Evolutionary conservation across 2,797 vertebrate genomes (phyloP).

Genomic region (Spea hammondii): DNA sequence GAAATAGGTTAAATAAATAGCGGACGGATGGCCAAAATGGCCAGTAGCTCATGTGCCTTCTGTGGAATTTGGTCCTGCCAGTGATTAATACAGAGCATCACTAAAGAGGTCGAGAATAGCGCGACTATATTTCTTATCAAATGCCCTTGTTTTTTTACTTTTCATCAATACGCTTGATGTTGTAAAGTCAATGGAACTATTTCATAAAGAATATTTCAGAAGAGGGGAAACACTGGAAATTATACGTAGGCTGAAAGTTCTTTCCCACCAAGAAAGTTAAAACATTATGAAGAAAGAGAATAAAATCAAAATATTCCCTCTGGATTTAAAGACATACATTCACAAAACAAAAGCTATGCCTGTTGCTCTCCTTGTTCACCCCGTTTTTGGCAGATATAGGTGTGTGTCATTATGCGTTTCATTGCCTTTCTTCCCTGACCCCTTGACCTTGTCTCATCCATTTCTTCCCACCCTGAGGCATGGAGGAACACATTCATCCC

Average conservation of each 20-base stretch:
- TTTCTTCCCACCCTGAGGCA: slow-evolving; percentile 43
- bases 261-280: background rate
- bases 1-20: too few species aligned
- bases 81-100: too few species aligned
- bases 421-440: slow-evolving; percentile 40
- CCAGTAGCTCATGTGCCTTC: too few species aligned
- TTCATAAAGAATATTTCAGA: background rate
- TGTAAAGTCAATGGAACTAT: background rate
- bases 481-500: slow-evolving; percentile 40
- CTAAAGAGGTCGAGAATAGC: too few species aligned
- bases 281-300: slow-evolving; percentile 5
- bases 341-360: slow-evolving; percentile 39
- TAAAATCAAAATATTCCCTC: background rate
- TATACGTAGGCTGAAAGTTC: background rate
- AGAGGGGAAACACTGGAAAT: background rate
- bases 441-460: slow-evolving; percentile 26
- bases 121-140: too few species aligned
- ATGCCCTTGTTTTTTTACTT: too few species aligned
- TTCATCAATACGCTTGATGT: background rate
- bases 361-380: slow-evolving; percentile 32
- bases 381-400: slow-evolving; percentile 24
- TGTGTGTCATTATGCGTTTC: slow-evolving; percentile 48
- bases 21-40: too few species aligned
- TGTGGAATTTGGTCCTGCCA: too few species aligned
- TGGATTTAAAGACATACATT: slow-evolving; percentile 44